Percentiles rank a stretch among this genome's conserved stretches.
These are phyloP conservation scores for Albula goreensis DNA, from an alignment of 2,113 vertebrate genomes.

Conservation along the genomic window DNA sequence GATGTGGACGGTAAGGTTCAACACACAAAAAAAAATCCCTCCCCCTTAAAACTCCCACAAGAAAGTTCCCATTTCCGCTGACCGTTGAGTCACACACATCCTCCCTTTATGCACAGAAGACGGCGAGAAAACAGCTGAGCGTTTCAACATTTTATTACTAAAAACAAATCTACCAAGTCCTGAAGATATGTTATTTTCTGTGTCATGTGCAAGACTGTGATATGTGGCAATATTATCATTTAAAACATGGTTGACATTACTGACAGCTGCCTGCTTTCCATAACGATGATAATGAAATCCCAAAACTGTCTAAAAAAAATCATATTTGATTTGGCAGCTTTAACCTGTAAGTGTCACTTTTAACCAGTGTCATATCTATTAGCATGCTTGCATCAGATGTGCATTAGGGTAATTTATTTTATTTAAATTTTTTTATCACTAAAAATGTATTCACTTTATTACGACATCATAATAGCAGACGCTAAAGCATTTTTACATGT, in stretches of 20 bases:
- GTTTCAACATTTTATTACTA: constrained; percentile 50
- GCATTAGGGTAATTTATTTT: constrained; percentile 48
- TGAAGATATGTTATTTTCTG: constrained; percentile 50
- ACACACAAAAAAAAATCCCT: neutral
- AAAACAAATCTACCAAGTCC: constrained; percentile 43
- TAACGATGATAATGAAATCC: constrained; percentile 32
- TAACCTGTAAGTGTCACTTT: constrained; percentile 39
- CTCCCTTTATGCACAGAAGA: constrained; percentile 6
- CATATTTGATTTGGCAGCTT: constrained; percentile 47
- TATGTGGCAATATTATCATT: constrained; percentile 42
- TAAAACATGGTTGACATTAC: constrained; percentile 50
- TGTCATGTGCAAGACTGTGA: constrained; percentile 49
- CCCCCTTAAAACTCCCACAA: neutral
- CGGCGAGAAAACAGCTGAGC: constrained; percentile 14
- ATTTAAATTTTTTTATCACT: constrained; percentile 40
- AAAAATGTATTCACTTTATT: constrained; percentile 56
- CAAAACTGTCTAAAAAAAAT: constrained; percentile 46
- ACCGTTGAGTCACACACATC: neutral
- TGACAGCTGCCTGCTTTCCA: constrained; percentile 45
- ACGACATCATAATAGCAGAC: constrained; percentile 56
- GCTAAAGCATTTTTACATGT: constrained; percentile 55
- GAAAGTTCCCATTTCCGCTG: neutral
- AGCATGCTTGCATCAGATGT: constrained; percentile 56
- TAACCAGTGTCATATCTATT: constrained; percentile 51
- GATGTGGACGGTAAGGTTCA: neutral